Conservation (phyloP, 2,113 vertebrate genomes). For the Gopherus evgoodei region DNA sequence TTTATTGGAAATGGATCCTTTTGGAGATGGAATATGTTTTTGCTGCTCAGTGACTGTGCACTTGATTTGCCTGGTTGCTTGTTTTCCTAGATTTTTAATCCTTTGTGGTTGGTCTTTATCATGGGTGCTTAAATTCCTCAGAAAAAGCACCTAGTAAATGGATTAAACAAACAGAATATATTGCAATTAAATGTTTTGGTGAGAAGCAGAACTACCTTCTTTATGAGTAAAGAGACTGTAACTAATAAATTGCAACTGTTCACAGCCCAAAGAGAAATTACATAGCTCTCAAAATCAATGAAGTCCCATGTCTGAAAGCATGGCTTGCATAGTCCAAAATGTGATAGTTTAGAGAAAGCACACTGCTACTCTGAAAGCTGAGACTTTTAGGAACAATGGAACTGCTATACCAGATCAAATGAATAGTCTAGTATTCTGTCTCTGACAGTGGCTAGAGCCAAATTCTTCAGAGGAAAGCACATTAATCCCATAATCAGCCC, state of each 20-base stretch:
- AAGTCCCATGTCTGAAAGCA: neutral
- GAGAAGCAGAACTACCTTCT: neutral
- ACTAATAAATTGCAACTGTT: neutral
- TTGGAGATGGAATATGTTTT: neutral
- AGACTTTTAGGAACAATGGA: neutral
- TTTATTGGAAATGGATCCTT: rapidly evolving
- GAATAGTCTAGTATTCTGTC: neutral
- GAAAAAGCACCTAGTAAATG: neutral
- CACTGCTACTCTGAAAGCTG: neutral
- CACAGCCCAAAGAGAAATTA: neutral
- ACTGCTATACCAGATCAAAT: neutral
- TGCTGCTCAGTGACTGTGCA: neutral
- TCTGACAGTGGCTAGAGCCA: neutral
- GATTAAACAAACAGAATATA: neutral
- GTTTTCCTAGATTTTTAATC: neutral
- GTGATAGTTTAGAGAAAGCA: neutral
- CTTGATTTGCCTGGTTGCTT: neutral
- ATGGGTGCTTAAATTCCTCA: neutral
- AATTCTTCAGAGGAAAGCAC: neutral
- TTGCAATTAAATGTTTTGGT: neutral
- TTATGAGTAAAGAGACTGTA: neutral
- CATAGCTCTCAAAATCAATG: neutral
- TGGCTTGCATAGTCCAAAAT: neutral
- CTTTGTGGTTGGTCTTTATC: neutral
- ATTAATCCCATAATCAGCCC: neutral